Evolutionary conservation across 2,113 vertebrate species (phyloP), one percentile per base, ranked within the genome.

Genomic region (Anoplopoma fimbria): DNA sequence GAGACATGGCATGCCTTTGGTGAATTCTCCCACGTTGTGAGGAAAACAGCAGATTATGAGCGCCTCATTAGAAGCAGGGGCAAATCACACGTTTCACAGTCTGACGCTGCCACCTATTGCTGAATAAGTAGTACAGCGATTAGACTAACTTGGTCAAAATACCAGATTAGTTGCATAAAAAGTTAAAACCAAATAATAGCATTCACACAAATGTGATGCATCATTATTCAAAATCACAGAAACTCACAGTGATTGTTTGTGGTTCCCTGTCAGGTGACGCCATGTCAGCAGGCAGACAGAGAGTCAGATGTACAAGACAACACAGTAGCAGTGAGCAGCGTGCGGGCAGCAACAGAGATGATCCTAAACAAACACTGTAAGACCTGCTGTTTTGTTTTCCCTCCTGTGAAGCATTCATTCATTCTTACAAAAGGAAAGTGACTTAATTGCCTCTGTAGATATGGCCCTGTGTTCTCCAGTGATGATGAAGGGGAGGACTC

Each of bases 381-480:
- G 85, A 38, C 34, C 34, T 45, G 25, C 1, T 45, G 0, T 51
- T 51, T 25, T 42, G 7, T 36, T 78, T n/a, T 23, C n/a, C 1
- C 3, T 31, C 25, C 17, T 2, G 15, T 19, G 25, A 60, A 15
- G 60, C 19, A 51, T 2, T 21, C 19, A 17, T 23, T 47, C 4
- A 10, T 15, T 21, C 8, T 15, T 38, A 31, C 17, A 15, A 33
- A 72, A 57, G 12, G 19, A 0, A 36, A 6, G 25, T 57, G 14
- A 45, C 38, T 31, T 57, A 4, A 55, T 25, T 38, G 36, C 14
- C 9, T 65, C 10, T 60, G 53, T 62, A 88, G 86, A 51, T 81
- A 79, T 13, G 55, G 40, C 10, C 62, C 77, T 1, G 86, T 74
- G 36, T 87, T 88, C 14, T 96, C 94, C 92, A 97, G 96, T 4